A percentile compares a stretch with the other conserved stretches of the same genome.
These are phyloP conservation scores for Rousettus madagascariensis DNA, from an alignment of 2,797 vertebrate species.

Conservation along the genomic window DNA sequence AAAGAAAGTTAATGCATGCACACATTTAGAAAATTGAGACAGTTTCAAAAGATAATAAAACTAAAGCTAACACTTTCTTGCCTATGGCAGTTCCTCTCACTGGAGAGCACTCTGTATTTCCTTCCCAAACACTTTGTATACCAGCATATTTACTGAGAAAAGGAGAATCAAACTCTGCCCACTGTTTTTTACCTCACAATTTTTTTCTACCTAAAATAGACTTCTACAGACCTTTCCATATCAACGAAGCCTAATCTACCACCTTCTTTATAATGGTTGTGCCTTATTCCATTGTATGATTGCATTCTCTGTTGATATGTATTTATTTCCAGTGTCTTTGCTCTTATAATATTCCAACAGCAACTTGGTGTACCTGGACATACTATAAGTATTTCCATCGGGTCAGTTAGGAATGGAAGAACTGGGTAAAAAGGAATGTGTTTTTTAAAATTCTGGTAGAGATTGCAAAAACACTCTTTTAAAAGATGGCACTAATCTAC, in stretches of 20 bases:
- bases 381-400: neutral
- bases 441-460: neutral
- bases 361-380: neutral
- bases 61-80: neutral
- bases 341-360: neutral
- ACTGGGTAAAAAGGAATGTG: too few relatives aligned
- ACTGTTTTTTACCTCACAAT: accelerated
- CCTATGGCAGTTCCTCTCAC: neutral
- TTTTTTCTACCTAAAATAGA: neutral
- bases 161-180: neutral
- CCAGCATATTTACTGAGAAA: neutral
- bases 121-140: neutral
- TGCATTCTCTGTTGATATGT: accelerated
- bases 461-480: neutral
- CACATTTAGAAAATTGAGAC: neutral
- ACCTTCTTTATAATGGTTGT: neutral
- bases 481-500: neutral
- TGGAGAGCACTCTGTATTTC: neutral
- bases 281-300: neutral
- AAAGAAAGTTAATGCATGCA: neutral
- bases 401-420: neutral
- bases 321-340: neutral
- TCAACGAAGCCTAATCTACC: accelerated
- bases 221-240: neutral
- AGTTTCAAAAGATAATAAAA: neutral